These are phyloP conservation scores for Apoda limacodes DNA, from an alignment of 2,888 invertebrate genomes.

Conservation along the genomic window DNA sequence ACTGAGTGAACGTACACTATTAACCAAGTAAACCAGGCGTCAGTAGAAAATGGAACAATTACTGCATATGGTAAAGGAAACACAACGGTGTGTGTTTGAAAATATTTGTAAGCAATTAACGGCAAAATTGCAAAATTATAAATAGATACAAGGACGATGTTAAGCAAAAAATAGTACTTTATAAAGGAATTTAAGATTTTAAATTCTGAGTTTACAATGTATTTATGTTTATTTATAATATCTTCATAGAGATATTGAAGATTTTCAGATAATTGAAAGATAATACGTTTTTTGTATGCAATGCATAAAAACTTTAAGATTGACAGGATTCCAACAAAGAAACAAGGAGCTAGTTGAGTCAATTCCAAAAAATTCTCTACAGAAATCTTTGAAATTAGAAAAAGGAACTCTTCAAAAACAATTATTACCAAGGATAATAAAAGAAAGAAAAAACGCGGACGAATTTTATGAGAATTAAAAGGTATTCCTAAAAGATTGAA, in stretches of 20 bases:
- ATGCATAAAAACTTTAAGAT: slow-evolving; percentile 31
- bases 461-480: slow-evolving; percentile 25
- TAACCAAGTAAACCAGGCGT: slow-evolving; percentile 37
- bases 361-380: slow-evolving; percentile 39
- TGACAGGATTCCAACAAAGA: slow-evolving; percentile 33
- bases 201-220: slow-evolving; percentile 32
- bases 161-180: slow-evolving; percentile 43
- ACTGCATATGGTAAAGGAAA: slow-evolving; percentile 40
- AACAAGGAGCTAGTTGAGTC: slow-evolving; percentile 39
- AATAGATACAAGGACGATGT: slow-evolving; percentile 37
- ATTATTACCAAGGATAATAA: slow-evolving; percentile 23
- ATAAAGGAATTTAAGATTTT: slow-evolving; percentile 30
- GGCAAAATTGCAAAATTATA: slow-evolving; percentile 43
- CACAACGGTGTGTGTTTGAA: slow-evolving; percentile 23
- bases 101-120: slow-evolving; percentile 34
- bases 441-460: slow-evolving; percentile 27
- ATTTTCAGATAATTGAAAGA: slow-evolving; percentile 28
- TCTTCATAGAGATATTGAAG: slow-evolving; percentile 28
- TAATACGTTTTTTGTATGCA: slow-evolving; percentile 20
- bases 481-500: slow-evolving; percentile 37
- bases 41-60: slow-evolving; percentile 37
- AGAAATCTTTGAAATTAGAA: slow-evolving; percentile 34
- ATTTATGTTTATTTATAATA: slow-evolving; percentile 26
- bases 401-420: slow-evolving; percentile 27
- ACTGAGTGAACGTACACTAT: slow-evolving; percentile 34